phyloP scores from a whole-genome alignment of 2,113 vertebrate genomes.

The Sigmodon hispidus region DNA sequence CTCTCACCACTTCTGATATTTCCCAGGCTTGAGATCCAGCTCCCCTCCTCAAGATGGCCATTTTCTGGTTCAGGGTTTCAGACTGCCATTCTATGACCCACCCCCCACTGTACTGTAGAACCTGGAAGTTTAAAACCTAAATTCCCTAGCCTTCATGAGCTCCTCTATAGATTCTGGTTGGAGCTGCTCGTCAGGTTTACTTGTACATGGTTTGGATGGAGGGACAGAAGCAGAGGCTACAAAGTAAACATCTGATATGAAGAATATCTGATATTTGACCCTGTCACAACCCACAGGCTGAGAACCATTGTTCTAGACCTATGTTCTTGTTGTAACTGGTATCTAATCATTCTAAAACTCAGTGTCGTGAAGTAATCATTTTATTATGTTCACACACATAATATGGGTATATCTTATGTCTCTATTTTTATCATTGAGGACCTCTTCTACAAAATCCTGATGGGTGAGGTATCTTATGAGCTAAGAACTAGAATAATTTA shows the following conservation, averaged over 20 bases:
- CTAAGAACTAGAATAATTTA: neutral
- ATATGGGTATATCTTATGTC: neutral
- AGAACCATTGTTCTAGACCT: neutral
- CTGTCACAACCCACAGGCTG: neutral
- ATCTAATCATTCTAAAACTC: neutral
- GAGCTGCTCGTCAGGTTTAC: neutral
- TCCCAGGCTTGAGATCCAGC: neutral
- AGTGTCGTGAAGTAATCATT: neutral
- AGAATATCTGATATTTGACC: neutral
- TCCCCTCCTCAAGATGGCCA: neutral
- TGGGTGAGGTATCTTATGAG: neutral
- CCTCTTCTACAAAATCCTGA: neutral
- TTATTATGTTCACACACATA: neutral
- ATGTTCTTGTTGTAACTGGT: neutral
- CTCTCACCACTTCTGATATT: neutral
- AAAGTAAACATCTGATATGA: neutral
- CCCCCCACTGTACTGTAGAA: neutral
- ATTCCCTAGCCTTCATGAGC: too few relatives aligned
- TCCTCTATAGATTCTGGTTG: neutral
- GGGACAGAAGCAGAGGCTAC: neutral
- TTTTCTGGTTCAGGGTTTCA: neutral
- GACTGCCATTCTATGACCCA: neutral
- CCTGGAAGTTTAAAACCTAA: neutral
- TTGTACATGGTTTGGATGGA: neutral
- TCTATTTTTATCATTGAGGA: neutral